Percentiles rank a stretch among this genome's conserved stretches.
Evolutionary conservation across 1,140 invertebrate species (phyloP).

Genomic region (Orchesella cincta): DNA sequence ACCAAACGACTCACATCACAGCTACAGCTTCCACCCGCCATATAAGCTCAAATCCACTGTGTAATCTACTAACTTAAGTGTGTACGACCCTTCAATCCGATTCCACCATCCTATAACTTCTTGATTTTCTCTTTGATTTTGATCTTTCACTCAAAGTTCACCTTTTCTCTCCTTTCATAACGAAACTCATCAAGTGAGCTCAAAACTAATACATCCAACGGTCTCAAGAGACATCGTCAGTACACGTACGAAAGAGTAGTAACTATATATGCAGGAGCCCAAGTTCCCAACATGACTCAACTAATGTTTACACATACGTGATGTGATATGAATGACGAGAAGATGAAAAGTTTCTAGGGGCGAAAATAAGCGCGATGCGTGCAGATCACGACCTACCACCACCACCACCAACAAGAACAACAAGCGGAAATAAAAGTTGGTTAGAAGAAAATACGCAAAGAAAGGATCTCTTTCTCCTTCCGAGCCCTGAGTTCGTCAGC

Average conservation of each 20-base stretch:
- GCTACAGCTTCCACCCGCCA: no score
- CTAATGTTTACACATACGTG: neutral
- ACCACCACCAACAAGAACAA: neutral
- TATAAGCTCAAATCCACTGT: no score
- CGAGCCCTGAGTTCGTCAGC: neutral
- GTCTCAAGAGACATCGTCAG: neutral
- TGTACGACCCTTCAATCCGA: no score
- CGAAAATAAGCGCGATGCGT: neutral
- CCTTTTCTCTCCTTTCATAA: no score
- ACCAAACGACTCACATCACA: no score
- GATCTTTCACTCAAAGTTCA: no score
- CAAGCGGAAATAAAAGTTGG: neutral
- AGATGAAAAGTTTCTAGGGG: neutral
- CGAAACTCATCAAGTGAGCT: no score
- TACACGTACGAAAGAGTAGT: neutral
- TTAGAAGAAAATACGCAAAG: neutral
- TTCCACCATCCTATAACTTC: no score
- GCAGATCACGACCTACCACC: no score
- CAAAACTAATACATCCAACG: neutral
- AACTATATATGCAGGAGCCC: neutral
- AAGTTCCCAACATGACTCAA: neutral
- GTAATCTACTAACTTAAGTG: no score
- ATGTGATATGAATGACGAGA: neutral
- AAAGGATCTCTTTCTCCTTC: neutral
- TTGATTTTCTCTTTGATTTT: no score